Percentiles rank a stretch among this genome's conserved stretches.
phyloP scores from a whole-genome alignment of 2,888 invertebrate genomes.

The Melanostoma scalare region DNA sequence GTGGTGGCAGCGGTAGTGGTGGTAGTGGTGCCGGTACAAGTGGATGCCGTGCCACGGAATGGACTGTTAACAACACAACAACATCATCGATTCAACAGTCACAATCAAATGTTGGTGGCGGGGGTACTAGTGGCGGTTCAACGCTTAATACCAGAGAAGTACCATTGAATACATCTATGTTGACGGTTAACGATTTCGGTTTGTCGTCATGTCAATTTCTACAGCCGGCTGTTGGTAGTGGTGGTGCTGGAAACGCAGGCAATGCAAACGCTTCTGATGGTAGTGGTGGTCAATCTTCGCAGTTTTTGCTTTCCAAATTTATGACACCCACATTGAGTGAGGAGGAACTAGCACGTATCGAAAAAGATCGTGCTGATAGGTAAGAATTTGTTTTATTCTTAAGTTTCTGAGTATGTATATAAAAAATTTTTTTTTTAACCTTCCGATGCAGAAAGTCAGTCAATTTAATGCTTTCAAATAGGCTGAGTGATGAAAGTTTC shows the following conservation, averaged over 20 bases:
- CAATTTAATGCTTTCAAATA: too few species aligned
- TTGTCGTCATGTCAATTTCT: conserved; percentile 75
- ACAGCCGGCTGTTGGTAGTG: conserved; percentile 76
- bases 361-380: conserved; percentile 85
- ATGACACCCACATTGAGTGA: conserved; percentile 83
- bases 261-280: conserved; percentile 73
- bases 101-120: conserved; percentile 80
- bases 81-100: conserved; percentile 79
- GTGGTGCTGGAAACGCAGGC: conserved; percentile 73
- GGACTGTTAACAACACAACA: conserved; percentile 79
- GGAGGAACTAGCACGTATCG: conserved; percentile 83
- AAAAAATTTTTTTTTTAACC: not conserved
- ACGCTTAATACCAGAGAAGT: conserved; percentile 81
- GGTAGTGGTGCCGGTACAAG: conserved; percentile 74
- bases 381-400: conserved; percentile 73
- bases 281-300: conserved; percentile 75
- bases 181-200: conserved; percentile 76
- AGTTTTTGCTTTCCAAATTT: conserved; percentile 82
- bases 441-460: not conserved
- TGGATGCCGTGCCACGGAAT: conserved; percentile 78
- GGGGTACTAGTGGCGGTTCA: conserved; percentile 79
- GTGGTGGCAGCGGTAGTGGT: conserved; percentile 75
- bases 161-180: conserved; percentile 76
- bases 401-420: not conserved
- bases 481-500: too few species aligned